A percentile compares a stretch with the other conserved stretches of the same genome.
phyloP scores from a whole-genome alignment of 2,113 vertebrate genomes.

The Pangasianodon hypophthalmus region DNA sequence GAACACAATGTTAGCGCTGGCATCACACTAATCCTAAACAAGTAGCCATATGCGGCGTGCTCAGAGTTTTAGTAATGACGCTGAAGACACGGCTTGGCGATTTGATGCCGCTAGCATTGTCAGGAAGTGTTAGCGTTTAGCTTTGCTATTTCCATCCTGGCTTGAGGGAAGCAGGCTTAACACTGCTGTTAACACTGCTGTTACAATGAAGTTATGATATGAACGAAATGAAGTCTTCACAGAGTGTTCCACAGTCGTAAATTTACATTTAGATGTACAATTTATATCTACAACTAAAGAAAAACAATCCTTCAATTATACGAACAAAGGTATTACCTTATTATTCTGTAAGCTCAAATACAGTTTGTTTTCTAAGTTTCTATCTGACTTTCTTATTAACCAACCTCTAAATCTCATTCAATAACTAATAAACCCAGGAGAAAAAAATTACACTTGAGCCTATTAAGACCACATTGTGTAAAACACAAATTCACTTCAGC shows the following conservation, averaged over 20 bases:
- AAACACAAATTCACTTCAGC: not conserved
- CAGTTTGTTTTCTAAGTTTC: too few relatives aligned
- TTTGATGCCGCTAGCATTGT: not conserved
- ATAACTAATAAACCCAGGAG: not conserved
- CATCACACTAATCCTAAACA: conserved; percentile 2
- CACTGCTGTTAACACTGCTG: not conserved
- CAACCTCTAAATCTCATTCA: not conserved
- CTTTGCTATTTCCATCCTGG: not conserved
- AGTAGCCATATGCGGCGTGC: not conserved
- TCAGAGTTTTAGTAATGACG: not conserved
- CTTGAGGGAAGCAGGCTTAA: not conserved
- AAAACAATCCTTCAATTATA: too few relatives aligned
- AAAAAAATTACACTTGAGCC: too few relatives aligned
- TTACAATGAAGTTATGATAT: not conserved
- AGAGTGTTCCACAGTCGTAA: not conserved
- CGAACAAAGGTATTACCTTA: too few relatives aligned
- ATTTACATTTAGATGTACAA: too few relatives aligned
- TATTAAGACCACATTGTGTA: too few relatives aligned
- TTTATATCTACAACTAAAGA: too few relatives aligned
- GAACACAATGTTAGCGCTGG: conserved; percentile 15
- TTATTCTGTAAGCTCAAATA: too few relatives aligned
- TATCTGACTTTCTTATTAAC: not conserved
- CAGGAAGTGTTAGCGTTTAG: not conserved
- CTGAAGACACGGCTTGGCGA: not conserved
- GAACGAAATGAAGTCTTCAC: not conserved